These are phyloP conservation scores for Bombylius major DNA, from an alignment of 2,888 invertebrate species.

Conservation along the genomic window DNA sequence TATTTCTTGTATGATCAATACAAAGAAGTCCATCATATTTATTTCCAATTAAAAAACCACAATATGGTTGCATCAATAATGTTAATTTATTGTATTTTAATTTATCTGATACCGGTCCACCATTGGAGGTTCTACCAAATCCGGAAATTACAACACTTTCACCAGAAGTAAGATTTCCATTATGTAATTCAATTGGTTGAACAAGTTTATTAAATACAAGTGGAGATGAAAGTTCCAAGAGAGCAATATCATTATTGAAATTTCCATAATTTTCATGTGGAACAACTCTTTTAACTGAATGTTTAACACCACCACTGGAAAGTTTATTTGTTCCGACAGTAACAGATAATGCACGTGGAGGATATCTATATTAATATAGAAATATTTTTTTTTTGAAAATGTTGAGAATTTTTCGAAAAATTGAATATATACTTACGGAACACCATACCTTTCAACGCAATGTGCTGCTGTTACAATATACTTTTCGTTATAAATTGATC, in stretches of 20 bases:
- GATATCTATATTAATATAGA: slow-evolving; percentile 17
- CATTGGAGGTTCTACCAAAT: slow-evolving; percentile 24
- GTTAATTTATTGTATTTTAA: slow-evolving; percentile 19
- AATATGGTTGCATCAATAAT: neutral
- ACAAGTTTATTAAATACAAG: slow-evolving; percentile 19
- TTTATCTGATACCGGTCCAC: slow-evolving; percentile 18
- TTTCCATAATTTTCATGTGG: slow-evolving; percentile 22
- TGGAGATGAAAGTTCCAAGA: slow-evolving; percentile 23
- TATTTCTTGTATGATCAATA: slow-evolving; percentile 17
- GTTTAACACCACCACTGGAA: slow-evolving; percentile 23
- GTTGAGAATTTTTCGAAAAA: neutral
- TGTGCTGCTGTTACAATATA: slow-evolving; percentile 25
- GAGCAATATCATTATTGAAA: slow-evolving; percentile 25
- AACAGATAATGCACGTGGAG: slow-evolving; percentile 22
- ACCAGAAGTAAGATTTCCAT: slow-evolving; percentile 18
- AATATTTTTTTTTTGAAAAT: neutral
- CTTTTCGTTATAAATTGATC: slow-evolving; percentile 18
- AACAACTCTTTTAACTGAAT: slow-evolving; percentile 20
- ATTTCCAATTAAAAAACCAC: neutral
- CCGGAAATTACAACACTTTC: slow-evolving; percentile 22
- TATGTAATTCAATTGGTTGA: slow-evolving; percentile 21
- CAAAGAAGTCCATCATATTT: slow-evolving; percentile 16
- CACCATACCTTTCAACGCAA: slow-evolving; percentile 22
- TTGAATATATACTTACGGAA: neutral
- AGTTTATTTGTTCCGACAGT: slow-evolving; percentile 27